These are phyloP conservation scores for Ladona fulva DNA, from an alignment of 1,140 invertebrate species.

Conservation along the genomic window DNA sequence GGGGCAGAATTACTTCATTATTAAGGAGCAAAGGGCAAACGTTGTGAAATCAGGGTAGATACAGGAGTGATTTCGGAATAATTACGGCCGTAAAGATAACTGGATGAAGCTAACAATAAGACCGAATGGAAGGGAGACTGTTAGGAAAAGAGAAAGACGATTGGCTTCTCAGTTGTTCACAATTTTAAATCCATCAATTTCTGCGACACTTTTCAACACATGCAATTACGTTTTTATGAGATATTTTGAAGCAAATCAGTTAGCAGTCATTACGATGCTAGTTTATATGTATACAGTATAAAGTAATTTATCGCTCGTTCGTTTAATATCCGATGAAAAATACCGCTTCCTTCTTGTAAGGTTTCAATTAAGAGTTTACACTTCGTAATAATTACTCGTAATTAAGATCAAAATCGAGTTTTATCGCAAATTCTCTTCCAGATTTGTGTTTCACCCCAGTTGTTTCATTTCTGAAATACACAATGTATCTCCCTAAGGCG, in stretches of 20 bases:
- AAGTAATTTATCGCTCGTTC: no score
- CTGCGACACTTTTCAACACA: neutral
- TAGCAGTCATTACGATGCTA: no score
- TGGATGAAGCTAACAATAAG: neutral
- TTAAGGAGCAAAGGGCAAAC: slow-evolving; percentile 4
- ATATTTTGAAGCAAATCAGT: neutral
- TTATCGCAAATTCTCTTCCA: no score
- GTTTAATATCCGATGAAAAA: no score
- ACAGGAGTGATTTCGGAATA: neutral
- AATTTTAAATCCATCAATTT: neutral
- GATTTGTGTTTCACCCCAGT: no score
- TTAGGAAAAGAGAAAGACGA: neutral
- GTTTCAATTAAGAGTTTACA: no score
- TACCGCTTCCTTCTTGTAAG: no score
- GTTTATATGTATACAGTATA: no score
- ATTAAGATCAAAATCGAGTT: no score
- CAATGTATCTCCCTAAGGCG: no score
- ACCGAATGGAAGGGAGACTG: neutral
- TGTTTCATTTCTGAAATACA: no score
- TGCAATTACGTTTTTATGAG: neutral
- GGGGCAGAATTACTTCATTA: slow-evolving; percentile 9
- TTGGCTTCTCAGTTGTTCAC: neutral
- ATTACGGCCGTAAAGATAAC: neutral
- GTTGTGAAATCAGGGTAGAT: neutral
- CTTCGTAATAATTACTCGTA: no score